Conservation (phyloP, 2,888 invertebrate species). For the Oxycera nigricornis region DNA sequence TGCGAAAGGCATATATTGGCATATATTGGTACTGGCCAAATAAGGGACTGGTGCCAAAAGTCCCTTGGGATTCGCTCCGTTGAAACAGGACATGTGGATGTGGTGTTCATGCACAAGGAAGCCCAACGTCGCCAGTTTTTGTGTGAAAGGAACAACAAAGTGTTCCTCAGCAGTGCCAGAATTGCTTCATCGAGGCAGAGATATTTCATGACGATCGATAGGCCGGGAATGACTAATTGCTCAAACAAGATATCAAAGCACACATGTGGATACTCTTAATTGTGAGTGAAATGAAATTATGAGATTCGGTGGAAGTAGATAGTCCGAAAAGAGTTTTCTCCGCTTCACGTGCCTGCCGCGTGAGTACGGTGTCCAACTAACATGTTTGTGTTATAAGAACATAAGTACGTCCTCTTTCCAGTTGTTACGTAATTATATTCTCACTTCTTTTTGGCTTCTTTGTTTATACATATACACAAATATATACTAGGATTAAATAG, state of each 20-base stretch:
- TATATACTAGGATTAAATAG: constrained; percentile 31
- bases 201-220: constrained; percentile 99
- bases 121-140: constrained; percentile 99
- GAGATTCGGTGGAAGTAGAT: constrained; percentile 18
- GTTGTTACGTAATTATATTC: constrained; percentile 22
- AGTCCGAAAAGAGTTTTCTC: constrained; percentile 13
- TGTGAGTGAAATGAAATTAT: constrained; percentile 25
- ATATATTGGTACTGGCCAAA: constrained; percentile 99
- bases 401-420: constrained; percentile 36
- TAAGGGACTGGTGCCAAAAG: constrained; percentile 99
- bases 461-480: constrained; percentile 16
- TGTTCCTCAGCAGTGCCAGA: constrained; percentile 99
- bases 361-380: constrained; percentile 21
- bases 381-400: constrained; percentile 36
- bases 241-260: constrained; percentile 31
- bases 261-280: constrained; percentile 35
- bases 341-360: constrained; percentile 16
- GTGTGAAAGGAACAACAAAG: constrained; percentile 99
- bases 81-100: constrained; percentile 98
- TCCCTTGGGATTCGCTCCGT: constrained; percentile 99
- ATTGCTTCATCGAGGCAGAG: constrained; percentile 99
- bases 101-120: constrained; percentile 99
- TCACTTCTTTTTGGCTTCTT: constrained; percentile 6
- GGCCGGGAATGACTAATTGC: constrained; percentile 97
- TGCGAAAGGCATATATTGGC: constrained; percentile 99